phyloP scores from a whole-genome alignment of 2,797 vertebrate genomes.

The Psittacula derbiana region DNA sequence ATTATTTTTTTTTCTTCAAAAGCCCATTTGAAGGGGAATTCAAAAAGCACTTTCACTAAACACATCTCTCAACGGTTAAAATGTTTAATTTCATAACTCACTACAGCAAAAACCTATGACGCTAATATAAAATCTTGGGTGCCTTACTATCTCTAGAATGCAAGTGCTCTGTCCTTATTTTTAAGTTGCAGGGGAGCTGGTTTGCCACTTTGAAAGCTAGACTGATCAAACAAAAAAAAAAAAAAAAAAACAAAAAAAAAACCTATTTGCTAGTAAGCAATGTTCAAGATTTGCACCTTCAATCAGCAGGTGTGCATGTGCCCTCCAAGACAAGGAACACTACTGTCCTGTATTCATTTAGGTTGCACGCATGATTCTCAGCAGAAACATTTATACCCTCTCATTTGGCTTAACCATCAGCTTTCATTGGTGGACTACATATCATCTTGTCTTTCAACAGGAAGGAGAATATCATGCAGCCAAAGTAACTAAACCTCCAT shows the following conservation, averaged over 20 bases:
- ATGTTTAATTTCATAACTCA: rapidly evolving
- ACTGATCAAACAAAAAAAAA: background rate
- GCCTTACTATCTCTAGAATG: background rate
- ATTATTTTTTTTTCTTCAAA: background rate
- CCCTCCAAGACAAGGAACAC: background rate
- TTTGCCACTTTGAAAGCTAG: background rate
- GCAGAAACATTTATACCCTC: background rate
- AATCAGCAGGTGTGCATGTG: rapidly evolving
- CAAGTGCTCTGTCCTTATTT: background rate
- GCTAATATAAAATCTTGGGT: background rate
- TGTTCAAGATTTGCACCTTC: background rate
- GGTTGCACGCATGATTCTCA: background rate
- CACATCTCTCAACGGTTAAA: background rate
- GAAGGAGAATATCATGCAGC: background rate
- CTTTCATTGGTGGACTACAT: background rate
- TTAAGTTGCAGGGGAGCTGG: no score
- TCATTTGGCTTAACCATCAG: background rate
- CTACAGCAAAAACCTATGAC: background rate
- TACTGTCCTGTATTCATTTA: background rate
- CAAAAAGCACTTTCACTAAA: background rate
- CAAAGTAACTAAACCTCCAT: background rate
- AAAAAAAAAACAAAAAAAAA: background rate
- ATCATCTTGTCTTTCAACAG: background rate
- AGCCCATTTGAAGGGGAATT: background rate
- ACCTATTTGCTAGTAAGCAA: background rate